These are phyloP conservation scores for Petrocephalus schoutedeni DNA, from an alignment of 2,797 vertebrate genomes.

Conservation along the genomic window DNA sequence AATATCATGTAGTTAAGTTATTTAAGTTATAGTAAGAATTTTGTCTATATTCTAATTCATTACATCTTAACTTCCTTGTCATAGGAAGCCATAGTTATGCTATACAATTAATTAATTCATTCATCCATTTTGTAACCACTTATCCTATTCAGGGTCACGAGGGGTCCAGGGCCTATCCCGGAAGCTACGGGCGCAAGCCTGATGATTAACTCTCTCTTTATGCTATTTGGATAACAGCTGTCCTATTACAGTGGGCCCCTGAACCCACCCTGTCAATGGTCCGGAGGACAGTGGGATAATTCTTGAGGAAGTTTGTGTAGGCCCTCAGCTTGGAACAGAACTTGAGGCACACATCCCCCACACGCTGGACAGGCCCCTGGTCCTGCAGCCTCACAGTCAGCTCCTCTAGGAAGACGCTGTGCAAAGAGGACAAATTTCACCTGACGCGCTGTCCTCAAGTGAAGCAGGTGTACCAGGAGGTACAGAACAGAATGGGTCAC, in stretches of 20 bases:
- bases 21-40: neutral
- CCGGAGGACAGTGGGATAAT: conserved; percentile 66
- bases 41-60: neutral
- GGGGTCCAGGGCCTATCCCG: too few relatives aligned
- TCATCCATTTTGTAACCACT: too few relatives aligned
- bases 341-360: conserved; percentile 67
- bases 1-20: neutral
- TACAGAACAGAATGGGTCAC: neutral
- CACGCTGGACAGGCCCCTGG: conserved; percentile 67
- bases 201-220: neutral
- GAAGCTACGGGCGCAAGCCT: too few relatives aligned
- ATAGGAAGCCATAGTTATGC: neutral
- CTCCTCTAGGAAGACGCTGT: conserved; percentile 59
- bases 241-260: neutral
- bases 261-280: conserved; percentile 68
- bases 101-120: neutral
- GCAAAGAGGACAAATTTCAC: neutral
- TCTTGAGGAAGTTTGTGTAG: conserved; percentile 76
- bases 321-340: conserved; percentile 63
- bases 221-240: neutral
- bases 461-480: neutral
- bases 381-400: conserved; percentile 60
- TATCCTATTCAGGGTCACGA: too few relatives aligned
- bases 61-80: neutral
- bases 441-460: neutral